phyloP scores from a whole-genome alignment of 2,888 invertebrate genomes.

The Eupithecia dodoneata region DNA sequence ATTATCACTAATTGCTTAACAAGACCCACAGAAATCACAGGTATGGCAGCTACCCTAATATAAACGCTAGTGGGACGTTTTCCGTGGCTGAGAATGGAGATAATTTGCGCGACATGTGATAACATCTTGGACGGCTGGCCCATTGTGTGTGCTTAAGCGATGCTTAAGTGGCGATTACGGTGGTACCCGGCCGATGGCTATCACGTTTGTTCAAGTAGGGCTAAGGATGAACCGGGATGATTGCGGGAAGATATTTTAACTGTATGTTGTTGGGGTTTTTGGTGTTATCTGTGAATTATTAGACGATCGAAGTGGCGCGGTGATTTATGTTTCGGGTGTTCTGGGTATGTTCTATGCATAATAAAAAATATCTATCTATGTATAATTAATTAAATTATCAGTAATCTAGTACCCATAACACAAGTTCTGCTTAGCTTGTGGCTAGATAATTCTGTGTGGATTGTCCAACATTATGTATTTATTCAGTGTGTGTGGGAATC shows the following conservation, averaged over 20 bases:
- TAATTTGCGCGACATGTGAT: constrained; percentile 73
- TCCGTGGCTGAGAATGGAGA: constrained; percentile 66
- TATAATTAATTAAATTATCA: too few species aligned
- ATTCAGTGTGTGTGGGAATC: too few species aligned
- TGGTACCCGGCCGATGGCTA: constrained; percentile 33
- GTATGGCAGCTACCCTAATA: constrained; percentile 60
- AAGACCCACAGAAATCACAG: constrained; percentile 51
- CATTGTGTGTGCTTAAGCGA: constrained; percentile 54
- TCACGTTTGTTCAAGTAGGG: constrained; percentile 33
- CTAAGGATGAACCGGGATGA: constrained; percentile 14
- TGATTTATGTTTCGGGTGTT: too few species aligned
- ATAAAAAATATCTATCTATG: too few species aligned
- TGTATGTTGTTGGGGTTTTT: background rate
- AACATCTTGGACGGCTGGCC: constrained; percentile 55
- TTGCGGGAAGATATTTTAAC: background rate
- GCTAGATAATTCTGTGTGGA: too few species aligned
- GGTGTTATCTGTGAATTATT: background rate
- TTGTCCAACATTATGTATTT: too few species aligned
- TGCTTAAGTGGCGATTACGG: constrained; percentile 57
- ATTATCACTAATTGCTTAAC: background rate
- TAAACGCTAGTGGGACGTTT: constrained; percentile 69
- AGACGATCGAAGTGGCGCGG: too few species aligned
- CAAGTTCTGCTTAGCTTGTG: too few species aligned
- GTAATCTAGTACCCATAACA: too few species aligned
- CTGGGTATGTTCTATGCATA: too few species aligned